Percentiles rank a stretch among this genome's conserved stretches.
phyloP scores from a whole-genome alignment of 1,140 invertebrate genomes.

The Teleogryllus occipitalis region DNA sequence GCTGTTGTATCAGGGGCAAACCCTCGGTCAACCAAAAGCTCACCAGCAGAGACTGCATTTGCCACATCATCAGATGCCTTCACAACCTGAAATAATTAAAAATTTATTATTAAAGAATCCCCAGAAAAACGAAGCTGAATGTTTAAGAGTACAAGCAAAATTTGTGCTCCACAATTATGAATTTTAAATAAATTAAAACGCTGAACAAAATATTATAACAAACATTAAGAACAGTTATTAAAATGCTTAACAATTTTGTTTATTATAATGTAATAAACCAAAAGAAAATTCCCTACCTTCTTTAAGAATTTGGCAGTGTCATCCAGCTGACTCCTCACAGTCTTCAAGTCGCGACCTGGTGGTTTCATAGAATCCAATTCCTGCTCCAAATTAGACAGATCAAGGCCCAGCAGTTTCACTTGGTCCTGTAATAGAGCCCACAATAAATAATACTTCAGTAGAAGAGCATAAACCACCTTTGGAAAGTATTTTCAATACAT shows the following conservation, averaged over 20 bases:
- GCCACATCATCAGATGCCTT: slow-evolving; percentile 58
- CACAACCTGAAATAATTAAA: slow-evolving; percentile 37
- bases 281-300: slow-evolving; percentile 36
- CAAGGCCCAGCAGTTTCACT: slow-evolving; percentile 64
- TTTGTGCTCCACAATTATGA: neutral
- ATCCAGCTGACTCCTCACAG: slow-evolving; percentile 73
- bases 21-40: slow-evolving; percentile 70
- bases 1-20: slow-evolving; percentile 73
- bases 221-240: neutral
- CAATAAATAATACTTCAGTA: neutral
- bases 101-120: slow-evolving; percentile 1
- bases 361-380: slow-evolving; percentile 78
- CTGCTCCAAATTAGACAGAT: slow-evolving; percentile 70
- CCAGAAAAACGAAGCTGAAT: neutral
- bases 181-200: neutral
- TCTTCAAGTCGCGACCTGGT: slow-evolving; percentile 76
- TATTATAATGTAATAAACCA: neutral
- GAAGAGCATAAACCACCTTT: neutral
- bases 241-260: neutral
- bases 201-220: neutral
- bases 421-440: slow-evolving; percentile 48
- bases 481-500: too few species aligned
- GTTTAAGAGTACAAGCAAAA: neutral
- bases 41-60: slow-evolving; percentile 60
- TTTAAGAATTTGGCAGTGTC: slow-evolving; percentile 61